Evolutionary conservation across 2,888 invertebrate species (phyloP).

Genomic region (Parnassius mnemosyne): DNA sequence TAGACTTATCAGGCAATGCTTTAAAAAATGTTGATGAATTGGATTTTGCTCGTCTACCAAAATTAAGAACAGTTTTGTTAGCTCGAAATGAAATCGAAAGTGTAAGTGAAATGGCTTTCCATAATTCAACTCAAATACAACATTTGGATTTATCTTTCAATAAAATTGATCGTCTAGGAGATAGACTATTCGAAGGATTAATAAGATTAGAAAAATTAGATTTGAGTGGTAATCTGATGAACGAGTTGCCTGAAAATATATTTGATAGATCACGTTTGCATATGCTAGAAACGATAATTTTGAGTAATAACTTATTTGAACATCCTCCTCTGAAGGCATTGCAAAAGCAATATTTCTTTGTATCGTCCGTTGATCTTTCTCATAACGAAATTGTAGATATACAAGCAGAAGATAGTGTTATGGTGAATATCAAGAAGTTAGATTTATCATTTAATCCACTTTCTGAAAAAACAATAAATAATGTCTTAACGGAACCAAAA

Average conservation of each 20-base stretch:
- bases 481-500: slow-evolving; percentile 92
- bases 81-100: slow-evolving; percentile 89
- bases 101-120: slow-evolving; percentile 93
- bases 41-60: slow-evolving; percentile 90
- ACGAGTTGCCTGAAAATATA: slow-evolving; percentile 89
- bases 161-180: slow-evolving; percentile 87
- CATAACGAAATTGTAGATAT: slow-evolving; percentile 88
- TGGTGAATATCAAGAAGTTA: slow-evolving; percentile 92
- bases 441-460: slow-evolving; percentile 93
- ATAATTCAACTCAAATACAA: slow-evolving; percentile 94
- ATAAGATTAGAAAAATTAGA: slow-evolving; percentile 87
- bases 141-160: slow-evolving; percentile 88
- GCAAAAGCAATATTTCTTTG: slow-evolving; percentile 91
- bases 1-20: slow-evolving; percentile 88
- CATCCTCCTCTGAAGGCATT: slow-evolving; percentile 89
- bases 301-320: slow-evolving; percentile 88
- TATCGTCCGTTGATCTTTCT: slow-evolving; percentile 89
- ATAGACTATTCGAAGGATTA: slow-evolving; percentile 91
- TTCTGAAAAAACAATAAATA: slow-evolving; percentile 85
- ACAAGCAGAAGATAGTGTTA: slow-evolving; percentile 90
- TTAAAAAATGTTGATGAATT: slow-evolving; percentile 90
- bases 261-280: slow-evolving; percentile 90
- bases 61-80: slow-evolving; percentile 85
- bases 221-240: slow-evolving; percentile 86
- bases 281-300: slow-evolving; percentile 89